Base-by-base conservation (phyloP, 2,888 invertebrate species). In the Anthrax anthrax region DNA sequence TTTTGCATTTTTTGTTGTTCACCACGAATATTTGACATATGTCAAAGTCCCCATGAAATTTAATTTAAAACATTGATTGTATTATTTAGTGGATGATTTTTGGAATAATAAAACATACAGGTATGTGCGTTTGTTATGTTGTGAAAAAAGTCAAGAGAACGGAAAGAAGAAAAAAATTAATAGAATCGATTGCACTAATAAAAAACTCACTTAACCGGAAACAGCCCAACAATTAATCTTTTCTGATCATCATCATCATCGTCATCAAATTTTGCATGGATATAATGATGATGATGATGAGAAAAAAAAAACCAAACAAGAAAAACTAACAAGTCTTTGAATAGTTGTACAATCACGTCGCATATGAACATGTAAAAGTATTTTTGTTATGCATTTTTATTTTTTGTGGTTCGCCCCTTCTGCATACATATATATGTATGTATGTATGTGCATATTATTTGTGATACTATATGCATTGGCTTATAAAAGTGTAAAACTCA, bases 191-290 rank as follows among this genome's bases (percentile, higher is more conserved):
- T 23, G 5, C 8, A 42, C 38, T 12, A 46, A 42, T 39, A 50
- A 50, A 50, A 50, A 50, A 50, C 50, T 40, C 39, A 45, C 44
- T 43, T 38, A 50, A 50, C 50, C 43, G 47, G 50, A 50, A 50
- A 47, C 42, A 29, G 41, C 45, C 50, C 42, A 45, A 45, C 47
- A 36, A 50, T 50, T 50, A 50, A 50, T 50, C 50, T 47, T 49
- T 17, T 32, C 37, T 42, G 41, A 23, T 46, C 46, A 23, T 23
- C 23, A 23, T 23, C 23, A 23, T 23, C 23, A 37, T 42, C 42
- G n/a, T n/a, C n/a, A 38, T 42, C 38, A 36, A 37, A 45, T 50
- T 50, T 50, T 45, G 45, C 50, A 50, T 46, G 47, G 47, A 19
- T 42, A n/a, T n/a, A n/a, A n/a, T n/a, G n/a, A n/a, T n/a, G n/a